Conservation (phyloP, 2,113 vertebrate species). For the Pangasianodon gigas region DNA sequence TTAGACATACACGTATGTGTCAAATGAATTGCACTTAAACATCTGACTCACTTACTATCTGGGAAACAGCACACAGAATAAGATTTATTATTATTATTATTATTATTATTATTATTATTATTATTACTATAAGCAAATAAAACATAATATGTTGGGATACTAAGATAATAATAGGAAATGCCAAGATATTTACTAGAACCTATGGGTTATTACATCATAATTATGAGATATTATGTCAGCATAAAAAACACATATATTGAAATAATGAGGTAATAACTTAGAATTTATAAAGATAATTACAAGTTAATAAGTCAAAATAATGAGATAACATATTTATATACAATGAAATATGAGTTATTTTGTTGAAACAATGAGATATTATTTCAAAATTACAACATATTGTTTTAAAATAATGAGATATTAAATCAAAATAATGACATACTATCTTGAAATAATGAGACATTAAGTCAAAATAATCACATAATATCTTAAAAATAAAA, state of each 20-base stretch:
- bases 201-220: background rate
- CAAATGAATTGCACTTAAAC: too few relatives aligned
- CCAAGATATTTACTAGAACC: background rate
- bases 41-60: background rate
- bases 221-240: too few relatives aligned
- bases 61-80: too few relatives aligned
- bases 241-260: background rate
- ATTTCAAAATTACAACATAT: background rate
- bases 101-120: too few relatives aligned
- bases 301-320: background rate
- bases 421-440: background rate
- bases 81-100: too few relatives aligned
- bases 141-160: background rate
- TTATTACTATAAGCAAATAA: background rate
- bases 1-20: too few relatives aligned
- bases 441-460: background rate
- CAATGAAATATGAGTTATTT: background rate
- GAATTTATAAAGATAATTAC: background rate
- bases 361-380: background rate
- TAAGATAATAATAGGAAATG: background rate
- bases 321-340: background rate
- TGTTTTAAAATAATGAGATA: background rate
- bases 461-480: background rate
- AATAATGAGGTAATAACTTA: background rate
- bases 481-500: background rate